phyloP scores from a whole-genome alignment of 30 jellyfish, hydroid and myxozoan genomes.

The Aurelia coerulea region DNA sequence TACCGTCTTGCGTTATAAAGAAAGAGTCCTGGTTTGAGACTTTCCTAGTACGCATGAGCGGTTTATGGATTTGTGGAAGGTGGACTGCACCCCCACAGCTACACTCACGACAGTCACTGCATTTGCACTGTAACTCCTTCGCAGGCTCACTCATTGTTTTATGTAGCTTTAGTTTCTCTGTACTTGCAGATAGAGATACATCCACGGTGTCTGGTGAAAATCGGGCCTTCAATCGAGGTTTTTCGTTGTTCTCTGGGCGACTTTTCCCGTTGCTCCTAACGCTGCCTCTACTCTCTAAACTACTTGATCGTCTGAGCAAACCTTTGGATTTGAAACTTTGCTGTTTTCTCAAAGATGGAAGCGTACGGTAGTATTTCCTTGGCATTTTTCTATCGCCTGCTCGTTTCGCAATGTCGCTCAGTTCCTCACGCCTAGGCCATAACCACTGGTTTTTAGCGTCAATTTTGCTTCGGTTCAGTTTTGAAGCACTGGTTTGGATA shows the following conservation, averaged over 20 bases:
- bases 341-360: constrained; percentile 53
- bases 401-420: constrained; percentile 10
- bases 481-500: constrained; percentile 48
- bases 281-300: constrained; percentile 41
- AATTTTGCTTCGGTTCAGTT: constrained; percentile 35
- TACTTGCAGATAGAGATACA: background rate
- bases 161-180: background rate
- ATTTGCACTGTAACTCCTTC: constrained; percentile 1
- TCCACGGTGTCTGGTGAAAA: background rate
- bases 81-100: constrained; percentile 24
- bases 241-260: background rate
- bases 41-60: background rate
- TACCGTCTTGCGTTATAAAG: constrained; percentile 37
- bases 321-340: constrained; percentile 21
- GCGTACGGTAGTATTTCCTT: constrained; percentile 1
- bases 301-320: constrained; percentile 35
- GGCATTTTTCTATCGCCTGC: constrained; percentile 18
- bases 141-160: background rate
- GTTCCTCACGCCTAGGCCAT: constrained; percentile 69
- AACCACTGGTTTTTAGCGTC: constrained; percentile 64
- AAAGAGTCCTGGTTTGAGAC: constrained; percentile 16
- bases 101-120: constrained; percentile 45
- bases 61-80: constrained; percentile 30
- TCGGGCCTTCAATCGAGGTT: background rate
- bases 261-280: constrained; percentile 9